Percentiles rank a stretch among this genome's conserved stretches.
These are phyloP conservation scores for Amniataba percoides DNA, from an alignment of 2,797 vertebrate species.

Conservation along the genomic window DNA sequence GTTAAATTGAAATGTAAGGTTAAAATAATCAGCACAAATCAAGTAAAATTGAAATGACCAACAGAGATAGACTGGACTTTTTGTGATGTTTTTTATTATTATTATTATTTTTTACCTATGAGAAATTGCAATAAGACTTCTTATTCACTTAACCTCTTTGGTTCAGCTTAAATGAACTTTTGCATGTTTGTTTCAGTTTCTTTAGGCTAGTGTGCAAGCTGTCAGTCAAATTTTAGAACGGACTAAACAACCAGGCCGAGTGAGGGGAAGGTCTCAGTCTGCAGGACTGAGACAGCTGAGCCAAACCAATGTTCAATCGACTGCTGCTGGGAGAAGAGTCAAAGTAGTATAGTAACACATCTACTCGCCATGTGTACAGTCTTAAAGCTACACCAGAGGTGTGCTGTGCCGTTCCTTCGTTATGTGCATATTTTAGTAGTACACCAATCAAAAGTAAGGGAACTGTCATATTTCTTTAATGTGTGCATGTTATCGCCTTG, in stretches of 20 bases:
- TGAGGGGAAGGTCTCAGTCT: neutral
- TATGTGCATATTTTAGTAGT: neutral
- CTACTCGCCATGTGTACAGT: too few species aligned
- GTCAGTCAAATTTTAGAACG: neutral
- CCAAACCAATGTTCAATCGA: neutral
- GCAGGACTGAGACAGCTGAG: neutral
- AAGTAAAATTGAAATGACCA: neutral
- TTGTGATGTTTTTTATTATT: neutral
- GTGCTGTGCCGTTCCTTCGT: neutral
- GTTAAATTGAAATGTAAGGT: neutral
- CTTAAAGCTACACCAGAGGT: neutral
- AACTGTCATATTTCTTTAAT: neutral
- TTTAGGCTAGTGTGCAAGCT: neutral
- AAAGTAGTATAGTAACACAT: neutral
- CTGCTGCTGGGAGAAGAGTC: neutral
- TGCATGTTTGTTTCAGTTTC: neutral
- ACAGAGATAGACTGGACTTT: neutral
- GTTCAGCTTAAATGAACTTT: neutral
- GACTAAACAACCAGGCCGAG: neutral
- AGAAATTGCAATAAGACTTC: too few species aligned
- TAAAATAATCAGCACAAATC: too few species aligned
- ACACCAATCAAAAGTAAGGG: neutral
- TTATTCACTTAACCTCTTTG: neutral
- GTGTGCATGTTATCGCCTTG: neutral
- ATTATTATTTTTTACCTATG: neutral